phyloP scores from a whole-genome alignment of 2,797 vertebrate species.

The Lophura swinhoii region DNA sequence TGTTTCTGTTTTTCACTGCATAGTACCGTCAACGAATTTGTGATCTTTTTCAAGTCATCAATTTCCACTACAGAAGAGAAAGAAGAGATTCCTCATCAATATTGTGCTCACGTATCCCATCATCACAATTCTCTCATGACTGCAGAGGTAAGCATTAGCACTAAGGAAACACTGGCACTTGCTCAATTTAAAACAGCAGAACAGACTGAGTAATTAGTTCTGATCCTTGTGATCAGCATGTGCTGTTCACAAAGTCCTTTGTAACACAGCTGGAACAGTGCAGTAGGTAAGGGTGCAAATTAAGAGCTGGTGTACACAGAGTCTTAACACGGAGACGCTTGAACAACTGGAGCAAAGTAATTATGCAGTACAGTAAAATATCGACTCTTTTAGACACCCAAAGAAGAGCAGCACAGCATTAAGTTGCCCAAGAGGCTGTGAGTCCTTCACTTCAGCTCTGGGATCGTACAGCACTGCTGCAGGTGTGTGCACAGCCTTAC shows the following conservation, averaged over 20 bases:
- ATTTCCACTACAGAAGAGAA: conserved; percentile 89
- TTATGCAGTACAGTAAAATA: background rate
- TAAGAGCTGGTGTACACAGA: background rate
- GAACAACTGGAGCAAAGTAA: background rate
- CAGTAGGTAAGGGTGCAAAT: background rate
- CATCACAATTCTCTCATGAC: background rate
- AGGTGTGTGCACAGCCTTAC: fast-evolving
- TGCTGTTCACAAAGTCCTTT: background rate
- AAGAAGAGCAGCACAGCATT: background rate
- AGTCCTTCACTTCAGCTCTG: background rate
- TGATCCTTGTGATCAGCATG: background rate
- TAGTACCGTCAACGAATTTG: conserved; percentile 91
- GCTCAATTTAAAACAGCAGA: background rate
- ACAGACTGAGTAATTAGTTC: background rate
- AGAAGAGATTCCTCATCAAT: background rate
- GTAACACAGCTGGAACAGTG: background rate
- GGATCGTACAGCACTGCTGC: background rate
- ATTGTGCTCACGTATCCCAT: background rate
- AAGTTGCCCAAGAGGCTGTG: background rate
- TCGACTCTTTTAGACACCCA: background rate
- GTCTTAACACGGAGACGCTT: background rate
- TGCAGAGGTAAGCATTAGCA: background rate
- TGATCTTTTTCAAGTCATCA: conserved; percentile 97
- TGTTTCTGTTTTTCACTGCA: conserved; percentile 98
- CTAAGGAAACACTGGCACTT: background rate